These are phyloP conservation scores for Parazoanthus swiftii DNA, from an alignment of 92 coral and sea anemone species.

Conservation along the genomic window DNA sequence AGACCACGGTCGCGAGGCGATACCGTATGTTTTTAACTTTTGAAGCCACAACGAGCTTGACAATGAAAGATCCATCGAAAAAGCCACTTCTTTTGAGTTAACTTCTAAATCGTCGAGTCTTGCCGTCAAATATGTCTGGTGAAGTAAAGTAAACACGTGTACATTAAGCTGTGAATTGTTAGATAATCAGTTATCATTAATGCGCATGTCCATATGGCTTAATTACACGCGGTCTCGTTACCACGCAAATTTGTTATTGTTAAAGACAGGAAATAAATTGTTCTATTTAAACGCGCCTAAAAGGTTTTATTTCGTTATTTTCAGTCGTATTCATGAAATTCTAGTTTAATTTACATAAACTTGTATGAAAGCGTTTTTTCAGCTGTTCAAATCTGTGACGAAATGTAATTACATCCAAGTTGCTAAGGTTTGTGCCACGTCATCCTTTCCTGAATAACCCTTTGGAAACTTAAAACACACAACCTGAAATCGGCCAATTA, in stretches of 20 bases:
- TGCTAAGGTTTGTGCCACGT: neutral
- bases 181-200: neutral
- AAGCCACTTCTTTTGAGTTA: neutral
- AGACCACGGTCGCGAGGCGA: constrained; percentile 75
- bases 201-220: neutral
- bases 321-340: neutral
- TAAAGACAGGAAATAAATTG: too few relatives aligned
- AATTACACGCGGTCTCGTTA: neutral
- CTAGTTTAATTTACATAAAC: neutral
- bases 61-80: neutral
- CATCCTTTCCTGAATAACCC: neutral
- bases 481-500: too few relatives aligned
- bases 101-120: neutral
- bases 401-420: too few relatives aligned
- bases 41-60: neutral
- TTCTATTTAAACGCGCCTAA: neutral
- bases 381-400: neutral
- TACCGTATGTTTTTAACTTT: constrained; percentile 44
- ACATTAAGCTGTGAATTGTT: neutral
- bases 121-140: neutral
- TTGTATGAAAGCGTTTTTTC: neutral
- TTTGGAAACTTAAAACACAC: neutral
- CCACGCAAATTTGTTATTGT: neutral
- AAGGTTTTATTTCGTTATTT: neutral
- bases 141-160: constrained; percentile 1